Evolutionary conservation across 2,888 invertebrate species (phyloP).

Genomic region (Tetragonula carbonaria): DNA sequence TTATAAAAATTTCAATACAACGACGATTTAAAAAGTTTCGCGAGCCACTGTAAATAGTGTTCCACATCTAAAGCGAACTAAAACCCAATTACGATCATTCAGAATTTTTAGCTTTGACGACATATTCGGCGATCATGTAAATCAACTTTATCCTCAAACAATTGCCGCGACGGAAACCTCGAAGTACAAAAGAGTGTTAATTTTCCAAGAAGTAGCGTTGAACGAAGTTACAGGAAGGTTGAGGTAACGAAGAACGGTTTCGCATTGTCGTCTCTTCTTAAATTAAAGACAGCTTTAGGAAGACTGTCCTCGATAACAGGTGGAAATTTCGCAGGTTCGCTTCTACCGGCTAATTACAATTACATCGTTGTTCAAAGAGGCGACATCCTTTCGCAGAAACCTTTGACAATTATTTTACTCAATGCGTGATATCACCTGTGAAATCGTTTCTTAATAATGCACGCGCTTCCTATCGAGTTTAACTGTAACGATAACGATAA

Average conservation of each 20-base stretch:
- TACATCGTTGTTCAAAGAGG: conserved; percentile 15
- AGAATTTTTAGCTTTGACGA: background rate
- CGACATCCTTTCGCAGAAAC: background rate
- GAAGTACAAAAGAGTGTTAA: background rate
- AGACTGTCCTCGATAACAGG: conserved; percentile 10
- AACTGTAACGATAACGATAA: background rate
- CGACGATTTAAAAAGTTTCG: background rate
- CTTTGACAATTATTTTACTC: conserved; percentile 47
- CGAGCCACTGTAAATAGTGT: background rate
- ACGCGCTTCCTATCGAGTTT: background rate
- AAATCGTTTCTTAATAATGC: background rate
- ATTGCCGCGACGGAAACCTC: background rate
- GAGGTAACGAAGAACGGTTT: background rate
- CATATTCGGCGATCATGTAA: background rate
- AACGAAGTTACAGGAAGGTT: background rate
- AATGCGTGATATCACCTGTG: conserved; percentile 8
- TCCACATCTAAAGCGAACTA: too few species aligned
- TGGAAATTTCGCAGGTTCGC: conserved; percentile 7
- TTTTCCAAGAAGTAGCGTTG: background rate
- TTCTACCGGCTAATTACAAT: conserved; percentile 47
- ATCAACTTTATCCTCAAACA: background rate
- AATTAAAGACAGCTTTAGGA: conserved; percentile 38
- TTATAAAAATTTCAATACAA: too few species aligned
- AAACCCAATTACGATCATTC: too few species aligned
- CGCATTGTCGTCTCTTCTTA: background rate